Base-by-base conservation (phyloP, 2,888 invertebrate species). In the Mesoligia furuncula region DNA sequence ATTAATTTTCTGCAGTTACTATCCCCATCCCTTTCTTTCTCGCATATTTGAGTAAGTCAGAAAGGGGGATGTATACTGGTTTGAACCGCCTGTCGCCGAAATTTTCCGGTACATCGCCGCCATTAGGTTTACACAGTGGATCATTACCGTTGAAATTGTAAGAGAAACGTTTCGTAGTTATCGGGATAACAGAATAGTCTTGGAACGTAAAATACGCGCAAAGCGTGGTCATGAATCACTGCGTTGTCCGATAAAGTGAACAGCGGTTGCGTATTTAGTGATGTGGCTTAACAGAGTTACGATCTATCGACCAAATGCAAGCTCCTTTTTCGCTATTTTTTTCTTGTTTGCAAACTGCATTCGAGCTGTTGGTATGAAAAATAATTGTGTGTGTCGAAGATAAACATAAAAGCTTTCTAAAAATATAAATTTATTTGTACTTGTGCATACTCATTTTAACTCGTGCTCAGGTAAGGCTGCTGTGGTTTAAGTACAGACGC, bases 121-220 rank as follows among this genome's bases (percentile, higher is more conserved):
- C 81, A 85, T 90, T 88, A 87, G 73, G 79, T 85, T 82, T 81
- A 66, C 70, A 77, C 77, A 77, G 84, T 68, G 75, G 85, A 85
- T 85, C 85, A 89, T 90, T 90, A 88, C 84, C 79, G 79, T 81
- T 79, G 57, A 80, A 87, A 87, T 90, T 90, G 90, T 85, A 87
- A 87, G 85, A 80, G 75, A 85, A 86, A 79, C 74, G 80, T 71
- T 70, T 71, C 72, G 62, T 75, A 79, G 75, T 79, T 88, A 88
- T 86, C 84, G 70, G 77, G 66, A 67, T 70, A 80, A 75, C 77
- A 71, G 59, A 62, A 68, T 73, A 75, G 75, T 69, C 75, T 73
- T 84, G 45, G 61, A 74, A 72, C 69, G 54, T 81, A 78, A 77
- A 81, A 75, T 81, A 73, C 72, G 69, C 45, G 65, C 71, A 79